These are phyloP conservation scores for Leistus spinibarbis DNA, from an alignment of 2,888 invertebrate genomes.

Conservation along the genomic window DNA sequence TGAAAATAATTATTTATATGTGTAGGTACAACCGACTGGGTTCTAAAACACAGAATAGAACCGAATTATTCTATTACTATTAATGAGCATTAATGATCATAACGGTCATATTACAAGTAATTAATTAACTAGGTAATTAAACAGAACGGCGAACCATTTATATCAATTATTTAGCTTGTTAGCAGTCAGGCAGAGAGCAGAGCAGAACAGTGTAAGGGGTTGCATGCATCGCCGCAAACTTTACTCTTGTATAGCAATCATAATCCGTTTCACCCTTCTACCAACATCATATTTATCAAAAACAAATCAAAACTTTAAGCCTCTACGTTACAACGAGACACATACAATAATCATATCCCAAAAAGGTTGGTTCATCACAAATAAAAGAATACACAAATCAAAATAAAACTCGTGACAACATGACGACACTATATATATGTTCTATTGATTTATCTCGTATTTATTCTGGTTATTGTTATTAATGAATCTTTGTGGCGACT, in stretches of 20 bases:
- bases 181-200: no score
- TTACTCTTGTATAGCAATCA: constrained; percentile 37
- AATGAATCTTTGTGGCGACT: constrained; percentile 22
- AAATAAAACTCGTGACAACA: background rate
- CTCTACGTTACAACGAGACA: background rate
- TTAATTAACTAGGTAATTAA: constrained; percentile 38
- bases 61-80: constrained; percentile 37
- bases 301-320: background rate
- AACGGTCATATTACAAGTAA: constrained; percentile 38
- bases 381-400: no score
- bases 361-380: no score
- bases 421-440: background rate
- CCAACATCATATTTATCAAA: background rate
- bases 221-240: constrained; percentile 35
- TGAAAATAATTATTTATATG: background rate
- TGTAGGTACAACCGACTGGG: background rate
- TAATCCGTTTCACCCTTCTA: constrained; percentile 25
- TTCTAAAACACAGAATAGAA: constrained; percentile 2
- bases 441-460: constrained; percentile 33
- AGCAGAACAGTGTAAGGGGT: constrained; percentile 1
- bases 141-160: constrained; percentile 38
- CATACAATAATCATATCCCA: background rate
- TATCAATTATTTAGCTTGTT: constrained; percentile 39
- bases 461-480: constrained; percentile 33
- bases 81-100: constrained; percentile 38